Base-by-base conservation (phyloP, 2,888 invertebrate genomes). In the Unio pictorum region DNA sequence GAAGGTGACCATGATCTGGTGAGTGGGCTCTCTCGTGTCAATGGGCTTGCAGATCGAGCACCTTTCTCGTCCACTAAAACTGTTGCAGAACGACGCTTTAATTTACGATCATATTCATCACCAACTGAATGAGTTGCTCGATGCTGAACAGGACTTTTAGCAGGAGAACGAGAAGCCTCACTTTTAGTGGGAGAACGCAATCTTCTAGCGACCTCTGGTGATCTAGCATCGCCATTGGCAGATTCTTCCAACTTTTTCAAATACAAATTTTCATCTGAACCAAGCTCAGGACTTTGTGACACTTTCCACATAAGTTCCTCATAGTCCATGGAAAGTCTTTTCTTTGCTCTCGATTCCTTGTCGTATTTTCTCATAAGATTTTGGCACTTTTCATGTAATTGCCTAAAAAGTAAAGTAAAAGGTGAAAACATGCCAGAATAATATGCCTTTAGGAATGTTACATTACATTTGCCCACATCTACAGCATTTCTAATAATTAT, bases 221-320 rank as follows among this genome's bases (percentile, higher is more conserved):
- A 84, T 4, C 71, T 64, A 18, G 70, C 62, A 64, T 81, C 82
- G 55, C 79, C 76, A 61, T 75, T 75, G 1, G 82, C 78, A 11
- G 85, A 84, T 58, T 78, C 75, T 34, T 84, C 85, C n/a, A 83
- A 76, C 67, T 82, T 81, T 55, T 78, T 75, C 62, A 73, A 77
- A 54, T 75, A 73, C 54, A 83, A 71, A 62, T 80, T 83, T 57
- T 87, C 87, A 58, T 75, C 69, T 18, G 83, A 82, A 11, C 80
- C 82, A n/a, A 82, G 68, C 30, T 84, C 84, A 61, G 75, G 75
- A 23, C 73, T 73, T 54, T 77, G 75, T 3, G 77, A 75, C 71
- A 97, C 92, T 86, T 95, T 95, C 93, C 95, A 97, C 83, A 95
- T 93, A 4, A 97, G 92, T 90, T 96, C 95, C 90, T 97, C 97